Conservation (phyloP, 2,113 vertebrate species). For the Nerophis lumbriciformis region DNA sequence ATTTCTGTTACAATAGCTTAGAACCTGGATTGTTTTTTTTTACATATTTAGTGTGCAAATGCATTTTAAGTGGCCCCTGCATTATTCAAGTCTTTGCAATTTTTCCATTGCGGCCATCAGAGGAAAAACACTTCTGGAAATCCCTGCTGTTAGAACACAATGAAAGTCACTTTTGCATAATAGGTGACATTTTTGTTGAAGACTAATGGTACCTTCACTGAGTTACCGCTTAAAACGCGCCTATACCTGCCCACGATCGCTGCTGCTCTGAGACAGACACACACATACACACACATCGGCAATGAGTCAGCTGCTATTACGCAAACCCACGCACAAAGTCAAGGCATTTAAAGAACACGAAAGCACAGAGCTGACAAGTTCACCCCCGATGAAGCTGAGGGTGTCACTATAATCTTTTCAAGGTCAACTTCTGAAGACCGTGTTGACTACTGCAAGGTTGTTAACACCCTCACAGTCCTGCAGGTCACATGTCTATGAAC, state of each 20-base stretch:
- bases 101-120: too few species aligned
- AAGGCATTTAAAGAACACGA: constrained; percentile 14
- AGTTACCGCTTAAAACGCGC: constrained; percentile 18
- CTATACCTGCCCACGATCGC: constrained; percentile 37
- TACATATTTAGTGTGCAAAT: too few species aligned
- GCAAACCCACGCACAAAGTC: constrained; percentile 6
- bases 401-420: too few species aligned
- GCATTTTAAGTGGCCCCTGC: too few species aligned
- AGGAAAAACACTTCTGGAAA: too few species aligned
- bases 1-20: too few species aligned
- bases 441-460: background rate
- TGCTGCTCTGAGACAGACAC: constrained; percentile 17
- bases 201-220: constrained; percentile 28
- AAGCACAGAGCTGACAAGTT: background rate
- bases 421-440: too few species aligned
- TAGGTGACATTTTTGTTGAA: background rate
- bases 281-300: constrained; percentile 3
- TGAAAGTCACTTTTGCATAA: too few species aligned
- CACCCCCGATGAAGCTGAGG: too few species aligned
- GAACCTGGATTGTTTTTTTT: too few species aligned
- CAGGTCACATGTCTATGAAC: background rate
- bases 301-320: constrained; percentile 19
- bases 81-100: too few species aligned
- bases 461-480: background rate
- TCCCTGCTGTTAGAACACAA: too few species aligned